Percentiles rank a stretch among this genome's conserved stretches.
Conservation (phyloP, 2,797 vertebrate genomes). For the Lycodopsis pacificus region DNA sequence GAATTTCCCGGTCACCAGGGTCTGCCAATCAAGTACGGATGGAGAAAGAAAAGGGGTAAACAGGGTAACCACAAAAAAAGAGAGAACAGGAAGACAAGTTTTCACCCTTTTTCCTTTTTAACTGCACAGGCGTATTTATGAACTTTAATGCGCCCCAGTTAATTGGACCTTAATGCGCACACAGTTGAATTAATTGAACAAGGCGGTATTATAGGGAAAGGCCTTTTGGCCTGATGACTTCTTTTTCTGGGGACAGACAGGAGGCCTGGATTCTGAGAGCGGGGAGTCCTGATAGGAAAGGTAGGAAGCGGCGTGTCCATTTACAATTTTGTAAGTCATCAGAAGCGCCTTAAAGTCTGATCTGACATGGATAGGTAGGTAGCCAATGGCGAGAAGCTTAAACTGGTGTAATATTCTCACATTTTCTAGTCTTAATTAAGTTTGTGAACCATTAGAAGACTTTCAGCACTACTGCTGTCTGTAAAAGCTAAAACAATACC, state of each 20-base stretch:
- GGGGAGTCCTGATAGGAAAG: no score
- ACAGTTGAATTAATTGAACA: not conserved
- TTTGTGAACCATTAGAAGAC: not conserved
- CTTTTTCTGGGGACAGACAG: not conserved
- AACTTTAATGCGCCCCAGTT: not conserved
- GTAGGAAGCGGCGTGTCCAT: no score
- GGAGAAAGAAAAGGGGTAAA: slow-evolving; percentile 1
- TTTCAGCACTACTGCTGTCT: not conserved
- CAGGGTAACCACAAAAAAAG: not conserved
- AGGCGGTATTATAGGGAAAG: not conserved
- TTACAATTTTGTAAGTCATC: no score
- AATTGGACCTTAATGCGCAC: not conserved
- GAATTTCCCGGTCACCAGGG: not conserved
- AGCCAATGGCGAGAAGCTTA: not conserved
- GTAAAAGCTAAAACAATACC: not conserved
- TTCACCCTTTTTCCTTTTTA: not conserved
- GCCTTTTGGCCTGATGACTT: not conserved
- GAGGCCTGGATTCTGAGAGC: no score
- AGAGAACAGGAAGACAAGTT: not conserved
- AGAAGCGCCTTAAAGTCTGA: no score
- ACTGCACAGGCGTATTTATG: not conserved
- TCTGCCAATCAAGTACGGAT: not conserved
- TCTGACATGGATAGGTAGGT: no score
- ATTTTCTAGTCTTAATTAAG: no score
- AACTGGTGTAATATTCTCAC: not conserved